Evolutionary conservation across 2,113 vertebrate genomes (phyloP).

Genomic region (Nothoprocta pentlandii): DNA sequence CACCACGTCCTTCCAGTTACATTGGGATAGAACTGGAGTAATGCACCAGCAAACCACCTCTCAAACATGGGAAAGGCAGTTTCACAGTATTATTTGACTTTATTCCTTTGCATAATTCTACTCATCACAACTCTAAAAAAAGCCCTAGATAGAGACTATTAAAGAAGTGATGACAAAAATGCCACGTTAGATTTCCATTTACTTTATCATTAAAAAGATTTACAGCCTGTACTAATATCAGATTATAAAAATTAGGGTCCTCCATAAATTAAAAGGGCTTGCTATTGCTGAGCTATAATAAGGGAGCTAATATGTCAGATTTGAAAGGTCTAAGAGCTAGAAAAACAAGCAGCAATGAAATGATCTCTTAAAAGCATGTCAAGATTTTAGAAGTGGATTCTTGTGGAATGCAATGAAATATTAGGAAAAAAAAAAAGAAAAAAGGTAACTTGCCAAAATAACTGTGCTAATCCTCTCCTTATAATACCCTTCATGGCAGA

Average conservation of each 20-base stretch:
- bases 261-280: slow-evolving; percentile 71
- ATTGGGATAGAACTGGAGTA: not conserved
- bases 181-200: slow-evolving; percentile 62
- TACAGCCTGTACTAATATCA: slow-evolving; percentile 58
- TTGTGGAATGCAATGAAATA: slow-evolving; percentile 62
- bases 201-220: slow-evolving; percentile 73
- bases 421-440: slow-evolving; percentile 1
- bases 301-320: slow-evolving; percentile 41
- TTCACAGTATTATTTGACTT: slow-evolving; percentile 28
- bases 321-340: slow-evolving; percentile 18
- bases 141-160: slow-evolving; percentile 43
- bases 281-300: slow-evolving; percentile 62
- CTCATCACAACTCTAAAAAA: slow-evolving; percentile 49
- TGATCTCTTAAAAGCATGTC: slow-evolving; percentile 64
- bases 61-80: not conserved
- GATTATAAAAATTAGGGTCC: slow-evolving; percentile 67
- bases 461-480: slow-evolving; percentile 20
- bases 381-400: slow-evolving; percentile 54
- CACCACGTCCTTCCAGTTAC: not conserved
- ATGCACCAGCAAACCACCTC: not conserved
- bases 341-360: slow-evolving; percentile 61
- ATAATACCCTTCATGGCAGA: slow-evolving; percentile 49
- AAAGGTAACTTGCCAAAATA: slow-evolving; percentile 70
- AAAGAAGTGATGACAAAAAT: slow-evolving; percentile 70
- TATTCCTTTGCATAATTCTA: slow-evolving; percentile 39